Evolutionary conservation across 2,113 vertebrate genomes (phyloP).

Genomic region (Myotis brandtii): DNA sequence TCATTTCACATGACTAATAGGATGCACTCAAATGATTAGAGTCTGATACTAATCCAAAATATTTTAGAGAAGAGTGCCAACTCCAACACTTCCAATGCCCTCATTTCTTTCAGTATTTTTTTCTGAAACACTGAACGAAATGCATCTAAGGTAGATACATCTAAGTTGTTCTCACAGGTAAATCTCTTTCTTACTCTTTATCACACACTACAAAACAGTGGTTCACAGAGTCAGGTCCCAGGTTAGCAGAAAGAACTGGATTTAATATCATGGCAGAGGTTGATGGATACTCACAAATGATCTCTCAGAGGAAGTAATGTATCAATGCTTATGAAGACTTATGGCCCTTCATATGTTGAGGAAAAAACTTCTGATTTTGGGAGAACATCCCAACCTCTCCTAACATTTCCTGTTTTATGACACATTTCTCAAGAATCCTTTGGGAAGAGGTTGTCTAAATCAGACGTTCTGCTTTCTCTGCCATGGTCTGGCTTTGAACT

Average conservation of each 20-base stretch:
- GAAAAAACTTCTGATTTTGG: neutral
- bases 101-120: neutral
- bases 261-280: neutral
- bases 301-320: neutral
- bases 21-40: neutral
- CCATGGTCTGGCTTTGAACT: constrained; percentile 26
- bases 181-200: neutral
- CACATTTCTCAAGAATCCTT: neutral
- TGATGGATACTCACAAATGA: neutral
- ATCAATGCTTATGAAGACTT: neutral
- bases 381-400: neutral
- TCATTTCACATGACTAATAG: neutral
- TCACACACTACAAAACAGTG: neutral
- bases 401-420: neutral
- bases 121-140: too few species aligned
- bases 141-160: neutral
- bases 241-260: neutral
- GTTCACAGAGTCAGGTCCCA: neutral
- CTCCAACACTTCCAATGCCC: neutral
- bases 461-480: constrained; percentile 23
- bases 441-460: neutral
- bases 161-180: neutral
- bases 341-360: neutral
- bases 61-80: neutral
- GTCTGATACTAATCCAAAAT: neutral